Evolutionary conservation across 64 coral and sea anemone species (phyloP), one percentile per base, ranked within the genome.

Genomic region (Montipora efflorescens): DNA sequence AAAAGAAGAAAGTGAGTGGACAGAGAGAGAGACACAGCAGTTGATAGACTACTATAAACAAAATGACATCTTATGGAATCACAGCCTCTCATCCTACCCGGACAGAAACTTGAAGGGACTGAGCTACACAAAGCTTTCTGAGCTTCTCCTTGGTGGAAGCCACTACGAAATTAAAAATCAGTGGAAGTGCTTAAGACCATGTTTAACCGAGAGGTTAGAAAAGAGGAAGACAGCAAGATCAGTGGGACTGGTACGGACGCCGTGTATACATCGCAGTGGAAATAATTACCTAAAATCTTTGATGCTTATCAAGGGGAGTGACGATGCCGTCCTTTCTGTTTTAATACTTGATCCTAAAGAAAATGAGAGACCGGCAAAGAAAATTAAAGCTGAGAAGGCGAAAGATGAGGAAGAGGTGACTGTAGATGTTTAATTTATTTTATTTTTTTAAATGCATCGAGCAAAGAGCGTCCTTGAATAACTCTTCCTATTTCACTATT

Each of bases 211-310:
- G 79, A 94, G 52, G 16, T 62, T 4, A 80, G 59, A 19, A 83
- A 43, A 20, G 12, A 93, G 9, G 43, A 93, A 6, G 92, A 14
- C 9, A 88, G 84, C 48, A 93, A 89, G 64, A 23, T 75, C 1
- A 83, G 92, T 89, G 87, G 87, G 8, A 21, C 79, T 16, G 71
- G 92, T 36, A 36, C 87, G 8, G 16, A 75, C 1, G 47, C 77
- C 2, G 92, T 83, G 0, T 94, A 94, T 75, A 82, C 19, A 5
- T 94, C 69, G 47, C 78, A 76, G 47, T 94, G 86, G 86, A 89
- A 62, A 74, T 85, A 80, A 36, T 36, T 36, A 36, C 22, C 82
- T 82, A 11, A 80, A 94, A 47, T 9, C 28, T 15, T 47, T 84
- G 22, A 83, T 83, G 79, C 77, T 90, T 18, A 74, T 94, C 9